Evolutionary conservation across 2,888 invertebrate genomes (phyloP), one percentile per base, ranked within the genome.

Genomic region (Junonia oenone): DNA sequence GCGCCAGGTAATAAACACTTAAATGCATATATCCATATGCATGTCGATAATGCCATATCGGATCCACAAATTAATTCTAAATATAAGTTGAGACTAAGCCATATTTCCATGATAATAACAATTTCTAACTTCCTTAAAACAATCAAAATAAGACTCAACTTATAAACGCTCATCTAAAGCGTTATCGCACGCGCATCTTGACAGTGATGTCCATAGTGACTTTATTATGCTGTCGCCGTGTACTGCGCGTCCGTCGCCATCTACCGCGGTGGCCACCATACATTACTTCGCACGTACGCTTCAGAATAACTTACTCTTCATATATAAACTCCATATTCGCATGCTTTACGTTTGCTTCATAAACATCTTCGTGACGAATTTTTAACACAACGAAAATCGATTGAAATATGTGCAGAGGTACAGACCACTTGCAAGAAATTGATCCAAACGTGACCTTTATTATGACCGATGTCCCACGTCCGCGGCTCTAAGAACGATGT

Each of bases 171-270:
- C 56, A 65, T 64, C 67, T 74, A 14, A 13, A 13, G 26, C 19
- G 38, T 26, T 81, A 85, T 85, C 86, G 80, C 84, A 80, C 81
- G 83, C 75, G 78, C 75, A 84, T 84, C 86, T 80, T 68, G 72
- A 66, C 74, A 72, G 58, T 58, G 68, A 60, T 22, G 64, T 66
- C 63, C 61, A 63, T 56, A 60, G 63, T 40, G 63, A 64, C 73
- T 74, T 81, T 80, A 75, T 76, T 81, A 84, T 86, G 80, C 81
- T 69, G 74, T 69, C 69, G 70, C 65, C 77, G 78, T 77, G 72
- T 66, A 67, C 71, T 66, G 69, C 76, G 73, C 74, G 75, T 73
- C 76, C 66, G 59, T 51, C 64, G 61, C 69, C 56, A 65, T 71
- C 77, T 52, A 68, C 73, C 59, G 69, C 70, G 82, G 80, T 83